Percentiles rank a stretch among this genome's conserved stretches.
Conservation (phyloP, 1,140 invertebrate genomes). For the Pectinophora gossypiella region DNA sequence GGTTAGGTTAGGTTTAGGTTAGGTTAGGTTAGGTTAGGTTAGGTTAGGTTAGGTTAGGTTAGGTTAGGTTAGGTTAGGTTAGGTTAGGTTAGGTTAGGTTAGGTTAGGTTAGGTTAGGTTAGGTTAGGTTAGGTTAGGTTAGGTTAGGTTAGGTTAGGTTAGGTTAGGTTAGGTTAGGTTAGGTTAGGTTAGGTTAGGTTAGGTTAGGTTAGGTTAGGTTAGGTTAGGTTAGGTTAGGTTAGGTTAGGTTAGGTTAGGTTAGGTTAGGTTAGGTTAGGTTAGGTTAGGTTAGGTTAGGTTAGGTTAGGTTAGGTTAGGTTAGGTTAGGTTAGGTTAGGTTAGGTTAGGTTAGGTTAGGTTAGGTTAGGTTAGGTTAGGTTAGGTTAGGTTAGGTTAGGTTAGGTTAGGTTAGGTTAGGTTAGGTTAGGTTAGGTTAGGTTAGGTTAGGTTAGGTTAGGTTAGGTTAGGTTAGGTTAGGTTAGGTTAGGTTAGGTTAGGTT, state of each 20-base stretch:
- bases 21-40: constrained; percentile 2
- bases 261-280: constrained; percentile 26
- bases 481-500: constrained; percentile 19
- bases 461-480: constrained; percentile 15
- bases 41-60: constrained; percentile 11
- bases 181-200: constrained; percentile 17
- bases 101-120: constrained; percentile 11
- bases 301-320: constrained; percentile 24
- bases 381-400: constrained; percentile 20
- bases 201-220: constrained; percentile 22
- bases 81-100: constrained; percentile 12
- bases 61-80: constrained; percentile 11
- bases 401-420: constrained; percentile 14
- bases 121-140: constrained; percentile 3
- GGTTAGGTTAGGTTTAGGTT: constrained; percentile 2
- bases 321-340: constrained; percentile 33
- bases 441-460: constrained; percentile 19
- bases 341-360: constrained; percentile 22
- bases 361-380: constrained; percentile 29
- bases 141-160: constrained; percentile 6
- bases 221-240: constrained; percentile 28
- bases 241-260: constrained; percentile 28
- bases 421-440: constrained; percentile 18
- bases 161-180: constrained; percentile 20
- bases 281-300: constrained; percentile 24